phyloP scores from a whole-genome alignment of 1,140 invertebrate genomes.

The Melanaphis sacchari region DNA sequence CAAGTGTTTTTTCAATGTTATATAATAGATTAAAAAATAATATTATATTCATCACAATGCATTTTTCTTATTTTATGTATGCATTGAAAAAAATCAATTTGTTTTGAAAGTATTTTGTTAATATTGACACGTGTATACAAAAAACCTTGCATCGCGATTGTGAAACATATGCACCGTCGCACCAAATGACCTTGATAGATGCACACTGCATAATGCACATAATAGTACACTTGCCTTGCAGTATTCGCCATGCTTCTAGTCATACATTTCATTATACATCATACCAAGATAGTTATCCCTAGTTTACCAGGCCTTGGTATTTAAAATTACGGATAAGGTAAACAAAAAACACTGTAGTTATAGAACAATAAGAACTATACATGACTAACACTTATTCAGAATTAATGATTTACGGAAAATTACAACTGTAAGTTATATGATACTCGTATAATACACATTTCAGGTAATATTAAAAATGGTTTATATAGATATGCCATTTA shows the following conservation, averaged over 20 bases:
- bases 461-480: background rate
- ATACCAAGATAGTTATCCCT: constrained; percentile 29
- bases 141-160: constrained; percentile 48
- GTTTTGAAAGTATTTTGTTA: constrained; percentile 42
- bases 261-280: constrained; percentile 4
- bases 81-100: background rate
- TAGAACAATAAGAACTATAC: background rate
- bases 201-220: constrained; percentile 23
- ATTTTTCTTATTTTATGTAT: background rate
- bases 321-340: background rate
- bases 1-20: background rate
- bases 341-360: background rate
- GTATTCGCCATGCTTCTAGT: constrained; percentile 36
- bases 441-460: background rate
- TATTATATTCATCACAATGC: background rate
- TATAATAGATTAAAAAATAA: background rate
- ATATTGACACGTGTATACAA: constrained; percentile 41
- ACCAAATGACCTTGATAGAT: constrained; percentile 41
- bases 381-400: background rate
- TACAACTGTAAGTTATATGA: background rate
- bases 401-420: background rate
- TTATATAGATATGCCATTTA: too few relatives aligned
- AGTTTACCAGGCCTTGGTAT: constrained; percentile 20
- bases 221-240: background rate
- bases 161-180: constrained; percentile 48